Base-by-base conservation (phyloP, 2,113 vertebrate genomes). In the Syngnathus scovelli region DNA sequence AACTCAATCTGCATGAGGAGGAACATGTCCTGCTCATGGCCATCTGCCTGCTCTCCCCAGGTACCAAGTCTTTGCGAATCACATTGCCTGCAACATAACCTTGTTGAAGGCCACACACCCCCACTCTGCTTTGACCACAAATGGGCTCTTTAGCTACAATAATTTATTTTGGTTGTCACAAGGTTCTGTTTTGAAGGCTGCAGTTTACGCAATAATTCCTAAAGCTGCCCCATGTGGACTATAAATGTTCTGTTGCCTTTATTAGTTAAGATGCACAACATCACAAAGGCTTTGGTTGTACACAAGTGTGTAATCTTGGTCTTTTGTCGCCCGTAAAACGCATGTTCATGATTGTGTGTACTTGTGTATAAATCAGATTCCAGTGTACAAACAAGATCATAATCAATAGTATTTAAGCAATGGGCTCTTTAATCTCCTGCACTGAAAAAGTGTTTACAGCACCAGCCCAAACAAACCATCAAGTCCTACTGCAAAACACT, bases 11-110 rank as follows among this genome's bases (percentile, higher is more conserved):
- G 18, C 94, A 96, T 0, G 95, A 98, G 72, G 94, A 95, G 66
- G 96, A 98, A 37, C 95, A 98, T 0, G 95, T 98, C 62, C 90
- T 98, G 68, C 94, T 98, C 59, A 98, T 98, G 96, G 95, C 93
- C 83, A 96, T 98, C 91, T 98, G 96, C 85, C 92, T 98, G 72
- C 90, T 98, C 68, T 98, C 95, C 70, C 95, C 95, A 86, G 96
- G 96, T 95, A 84, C 6, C 41, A 8, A 62, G 41, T 13, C 27
- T 36, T 55, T 55, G 52, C 13, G 11, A 27, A 55, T 55, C 21
- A 27, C 1, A 41, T 5, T 21, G n/a, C 37, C 38, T 16, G n/a
- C 16, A 38, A 19, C 58, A 39, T n/a, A 0, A 37, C 13, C 56
- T 6, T 19, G 21, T 55, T 27, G 52, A 55, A 27, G 21, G 1